Conservation (phyloP, 2,113 vertebrate genomes). For the Saguinus midas region DNA sequence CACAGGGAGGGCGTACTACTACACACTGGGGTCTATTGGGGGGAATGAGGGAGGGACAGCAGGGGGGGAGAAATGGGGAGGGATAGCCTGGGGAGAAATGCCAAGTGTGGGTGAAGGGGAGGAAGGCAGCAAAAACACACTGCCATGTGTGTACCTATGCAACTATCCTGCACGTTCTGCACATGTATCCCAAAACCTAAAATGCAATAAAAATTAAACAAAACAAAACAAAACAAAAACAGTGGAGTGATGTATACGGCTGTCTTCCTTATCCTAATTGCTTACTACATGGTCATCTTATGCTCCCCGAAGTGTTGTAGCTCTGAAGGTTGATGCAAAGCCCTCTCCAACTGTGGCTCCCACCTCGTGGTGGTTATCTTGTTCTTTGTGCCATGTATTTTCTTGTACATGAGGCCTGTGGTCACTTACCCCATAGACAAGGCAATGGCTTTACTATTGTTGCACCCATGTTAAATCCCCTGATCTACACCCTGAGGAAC, state of each 20-base stretch:
- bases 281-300: conserved; percentile 38
- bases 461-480: conserved; percentile 46
- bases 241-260: conserved; percentile 49
- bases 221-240: too few species aligned
- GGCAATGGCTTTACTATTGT: neutral
- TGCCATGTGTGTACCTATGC: too few species aligned
- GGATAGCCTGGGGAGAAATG: too few species aligned
- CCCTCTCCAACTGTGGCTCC: conserved; percentile 49
- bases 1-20: too few species aligned
- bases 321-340: neutral
- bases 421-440: conserved; percentile 64
- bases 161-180: too few species aligned
- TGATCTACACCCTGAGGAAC: conserved; percentile 65
- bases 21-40: too few species aligned
- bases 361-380: conserved; percentile 39
- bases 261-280: conserved; percentile 47
- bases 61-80: too few species aligned
- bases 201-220: too few species aligned
- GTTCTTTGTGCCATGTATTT: conserved; percentile 48
- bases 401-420: conserved; percentile 48
- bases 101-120: too few species aligned
- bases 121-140: too few species aligned
- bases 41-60: too few species aligned
- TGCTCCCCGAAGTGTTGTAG: conserved; percentile 24
- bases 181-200: too few species aligned